Evolutionary conservation across 2,113 vertebrate genomes (phyloP).

Genomic region (Callorhinus ursinus): DNA sequence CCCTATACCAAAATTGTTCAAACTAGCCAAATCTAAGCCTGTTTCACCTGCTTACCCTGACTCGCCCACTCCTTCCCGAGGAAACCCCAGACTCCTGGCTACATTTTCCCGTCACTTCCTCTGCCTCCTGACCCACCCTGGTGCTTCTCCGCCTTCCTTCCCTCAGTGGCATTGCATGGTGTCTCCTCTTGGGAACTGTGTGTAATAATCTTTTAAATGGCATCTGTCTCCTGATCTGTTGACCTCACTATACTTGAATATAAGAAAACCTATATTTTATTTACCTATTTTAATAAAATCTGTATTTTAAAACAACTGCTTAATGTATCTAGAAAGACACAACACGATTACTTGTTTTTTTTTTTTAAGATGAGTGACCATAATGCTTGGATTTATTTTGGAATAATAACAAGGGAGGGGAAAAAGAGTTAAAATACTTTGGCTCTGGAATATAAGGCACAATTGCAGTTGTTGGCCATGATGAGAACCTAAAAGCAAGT

Average conservation of each 20-base stretch:
- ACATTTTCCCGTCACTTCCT: not conserved
- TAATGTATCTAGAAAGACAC: not conserved
- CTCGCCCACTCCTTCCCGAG: not conserved
- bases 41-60: not conserved
- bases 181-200: not conserved
- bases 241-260: not conserved
- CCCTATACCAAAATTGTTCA: not conserved
- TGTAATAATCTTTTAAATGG: not conserved
- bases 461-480: not conserved
- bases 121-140: not conserved
- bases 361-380: not conserved
- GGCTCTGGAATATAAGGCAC: not conserved
- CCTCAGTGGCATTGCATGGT: fast-evolving
- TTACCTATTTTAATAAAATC: not conserved
- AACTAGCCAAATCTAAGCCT: not conserved
- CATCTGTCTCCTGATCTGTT: not conserved
- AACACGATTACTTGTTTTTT: not conserved
- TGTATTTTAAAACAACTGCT: not conserved
- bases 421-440: not conserved
- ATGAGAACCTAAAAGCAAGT: not conserved
- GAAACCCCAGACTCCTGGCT: not conserved
- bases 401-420: not conserved
- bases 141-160: fast-evolving
- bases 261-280: not conserved
- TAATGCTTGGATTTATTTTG: not conserved